Evolutionary conservation across 2,113 vertebrate genomes (phyloP).

Genomic region (Blennius ocellaris): DNA sequence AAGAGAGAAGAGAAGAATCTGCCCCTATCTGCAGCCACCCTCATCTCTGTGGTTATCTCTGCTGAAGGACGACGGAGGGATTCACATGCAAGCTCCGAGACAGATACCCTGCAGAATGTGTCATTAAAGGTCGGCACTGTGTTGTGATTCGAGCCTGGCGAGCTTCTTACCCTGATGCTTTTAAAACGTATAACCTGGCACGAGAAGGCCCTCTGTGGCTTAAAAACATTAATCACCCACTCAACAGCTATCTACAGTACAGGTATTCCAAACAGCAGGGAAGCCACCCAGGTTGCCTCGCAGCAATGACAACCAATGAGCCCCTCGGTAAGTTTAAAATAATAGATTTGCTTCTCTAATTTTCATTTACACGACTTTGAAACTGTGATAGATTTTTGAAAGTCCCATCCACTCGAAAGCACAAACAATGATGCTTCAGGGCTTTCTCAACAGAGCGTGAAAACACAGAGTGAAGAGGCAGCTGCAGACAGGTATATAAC

Average conservation of each 20-base stretch:
- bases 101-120: conserved; percentile 67
- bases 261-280: conserved; percentile 62
- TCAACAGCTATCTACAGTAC: conserved; percentile 57
- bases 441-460: conserved; percentile 32
- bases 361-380: neutral
- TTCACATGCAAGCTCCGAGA: conserved; percentile 70
- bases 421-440: neutral
- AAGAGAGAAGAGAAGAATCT: conserved; percentile 59
- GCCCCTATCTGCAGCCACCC: conserved; percentile 77
- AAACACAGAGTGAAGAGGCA: conserved; percentile 40
- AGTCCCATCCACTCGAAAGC: conserved; percentile 2
- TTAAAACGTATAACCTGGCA: conserved; percentile 65
- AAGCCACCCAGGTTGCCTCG: conserved; percentile 66
- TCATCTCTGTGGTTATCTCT: conserved; percentile 71
- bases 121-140: conserved; percentile 60
- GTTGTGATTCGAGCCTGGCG: conserved; percentile 62
- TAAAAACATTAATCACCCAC: conserved; percentile 72
- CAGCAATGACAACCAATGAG: conserved; percentile 19
- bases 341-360: neutral
- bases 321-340: neutral
- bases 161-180: conserved; percentile 39
- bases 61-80: conserved; percentile 49
- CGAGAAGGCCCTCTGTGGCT: conserved; percentile 50
- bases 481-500: conserved; percentile 44
- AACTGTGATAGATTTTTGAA: neutral